Conservation (phyloP, 2,888 invertebrate genomes). For the Parnassius orleans region DNA sequence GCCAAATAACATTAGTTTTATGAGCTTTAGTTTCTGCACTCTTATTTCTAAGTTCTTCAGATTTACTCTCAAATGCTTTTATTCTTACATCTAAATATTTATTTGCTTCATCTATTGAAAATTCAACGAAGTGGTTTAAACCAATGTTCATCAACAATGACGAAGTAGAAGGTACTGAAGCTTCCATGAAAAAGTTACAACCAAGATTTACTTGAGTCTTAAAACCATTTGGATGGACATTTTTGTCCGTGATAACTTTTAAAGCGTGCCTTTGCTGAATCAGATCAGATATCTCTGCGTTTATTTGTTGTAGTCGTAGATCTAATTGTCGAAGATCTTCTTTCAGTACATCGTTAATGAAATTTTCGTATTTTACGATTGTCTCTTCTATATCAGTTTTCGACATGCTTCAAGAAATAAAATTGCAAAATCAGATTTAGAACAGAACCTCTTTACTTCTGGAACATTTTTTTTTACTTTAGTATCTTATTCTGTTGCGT, state of each 20-base stretch:
- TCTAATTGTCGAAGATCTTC: conserved; percentile 84
- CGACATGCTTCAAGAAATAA: conserved; percentile 41
- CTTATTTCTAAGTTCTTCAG: conserved; percentile 83
- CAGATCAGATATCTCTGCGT: conserved; percentile 86
- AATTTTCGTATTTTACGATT: conserved; percentile 82
- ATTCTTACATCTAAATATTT: conserved; percentile 86
- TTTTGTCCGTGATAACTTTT: conserved; percentile 81
- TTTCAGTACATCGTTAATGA: conserved; percentile 89
- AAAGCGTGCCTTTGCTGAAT: conserved; percentile 87
- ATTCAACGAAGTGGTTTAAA: conserved; percentile 87
- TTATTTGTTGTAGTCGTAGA: conserved; percentile 81
- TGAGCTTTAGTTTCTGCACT: conserved; percentile 87
- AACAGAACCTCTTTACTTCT: too few relatives aligned
- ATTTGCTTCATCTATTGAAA: conserved; percentile 85
- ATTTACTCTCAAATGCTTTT: conserved; percentile 82
- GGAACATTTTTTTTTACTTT: too few relatives aligned
- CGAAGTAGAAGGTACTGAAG: conserved; percentile 84
- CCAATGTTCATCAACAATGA: conserved; percentile 87
- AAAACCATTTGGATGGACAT: conserved; percentile 69
- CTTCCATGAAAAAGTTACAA: conserved; percentile 91
- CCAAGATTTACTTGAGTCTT: conserved; percentile 86
- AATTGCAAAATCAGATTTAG: too few relatives aligned
- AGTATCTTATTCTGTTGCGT: too few relatives aligned
- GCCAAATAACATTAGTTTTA: conserved; percentile 87
- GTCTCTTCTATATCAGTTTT: conserved; percentile 44